These are phyloP conservation scores for Coboldia fuscipes DNA, from an alignment of 1,140 invertebrate genomes.

Conservation along the genomic window DNA sequence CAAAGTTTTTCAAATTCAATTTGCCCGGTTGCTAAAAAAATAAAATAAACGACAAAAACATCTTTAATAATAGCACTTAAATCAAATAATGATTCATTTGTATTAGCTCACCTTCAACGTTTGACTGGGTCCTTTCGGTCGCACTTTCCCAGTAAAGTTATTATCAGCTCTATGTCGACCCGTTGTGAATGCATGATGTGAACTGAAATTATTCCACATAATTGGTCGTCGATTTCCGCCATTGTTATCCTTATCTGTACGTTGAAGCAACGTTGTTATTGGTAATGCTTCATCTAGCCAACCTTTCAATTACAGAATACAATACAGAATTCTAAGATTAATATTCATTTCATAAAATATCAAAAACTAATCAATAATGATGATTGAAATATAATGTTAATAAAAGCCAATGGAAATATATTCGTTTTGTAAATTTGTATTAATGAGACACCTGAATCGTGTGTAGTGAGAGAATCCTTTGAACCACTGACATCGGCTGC, in stretches of 20 bases:
- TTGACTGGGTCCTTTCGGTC: constrained; percentile 53
- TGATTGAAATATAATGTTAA: neutral
- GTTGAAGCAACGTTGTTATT: too few species aligned
- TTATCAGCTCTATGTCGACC: constrained; percentile 34
- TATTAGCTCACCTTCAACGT: constrained; percentile 51
- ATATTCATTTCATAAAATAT: neutral
- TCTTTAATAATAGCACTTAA: constrained; percentile 4
- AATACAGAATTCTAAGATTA: constrained; percentile 4
- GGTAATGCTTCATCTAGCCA: constrained; percentile 16
- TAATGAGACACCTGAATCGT: constrained; percentile 48
- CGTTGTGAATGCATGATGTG: constrained; percentile 62
- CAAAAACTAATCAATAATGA: neutral
- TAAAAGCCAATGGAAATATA: constrained; percentile 1
- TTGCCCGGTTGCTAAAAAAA: constrained; percentile 58
- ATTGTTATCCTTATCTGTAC: constrained; percentile 3
- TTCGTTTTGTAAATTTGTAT: too few species aligned
- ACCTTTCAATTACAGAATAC: constrained; percentile 10
- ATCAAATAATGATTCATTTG: constrained; percentile 5
- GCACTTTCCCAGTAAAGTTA: constrained; percentile 27
- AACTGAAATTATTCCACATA: constrained; percentile 38
- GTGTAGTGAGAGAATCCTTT: constrained; percentile 49
- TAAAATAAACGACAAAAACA: constrained; percentile 11
- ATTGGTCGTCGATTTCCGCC: constrained; percentile 22
- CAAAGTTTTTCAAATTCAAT: constrained; percentile 73
- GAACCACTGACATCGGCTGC: constrained; percentile 54